Evolutionary conservation across 1,140 invertebrate species (phyloP), one percentile per base, ranked within the genome.

Genomic region (Sminthurides bifidus): DNA sequence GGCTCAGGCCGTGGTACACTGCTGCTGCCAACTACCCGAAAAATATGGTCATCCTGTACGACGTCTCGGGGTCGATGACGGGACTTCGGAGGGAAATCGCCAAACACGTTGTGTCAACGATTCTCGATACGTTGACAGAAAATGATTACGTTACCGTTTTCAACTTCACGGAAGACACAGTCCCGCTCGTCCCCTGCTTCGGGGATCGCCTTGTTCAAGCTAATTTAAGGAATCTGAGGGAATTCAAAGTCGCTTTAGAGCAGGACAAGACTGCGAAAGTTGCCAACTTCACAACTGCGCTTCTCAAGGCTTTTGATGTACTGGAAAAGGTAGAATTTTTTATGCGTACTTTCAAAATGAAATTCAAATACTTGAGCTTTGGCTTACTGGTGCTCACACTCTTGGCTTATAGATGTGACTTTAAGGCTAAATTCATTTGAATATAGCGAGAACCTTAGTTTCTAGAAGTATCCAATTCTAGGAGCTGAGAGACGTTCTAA

Each of bases 121-220:
- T 99, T 38, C 71, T 99, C 58, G 87, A 95, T 30, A 98, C 96
- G 0, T 79, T 99, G 8, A 95, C 87, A 10, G 95, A 98, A 67
- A 95, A 99, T 71, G 96, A 99, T 71, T 96, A 89, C 68, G 84
- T 98, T 40, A 94, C 94, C 62, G 82, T 99, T 29, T 82, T 92
- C 50, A 81, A 79, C 41, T 91, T 86, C 68, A 81, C 80, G 26
- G 76, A 79, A 26, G 71, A 71, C 0, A 79, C 80, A 0, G 68
- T 76, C 6, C 78, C 84, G 59, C 75, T 86, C 5, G 81, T 91
- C 2, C 74, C 77, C 1, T 95, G 91, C 70, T 93, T 92, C 69
- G 79, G 80, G 53, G 79, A 84, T 46, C 81, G 77, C 37, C 70
- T 96, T 3, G 85, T 96, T 30, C 83, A 85, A 73, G 91, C 91